phyloP scores from a whole-genome alignment of 1,140 invertebrate species.

The Tetranychus cinnabarinus region DNA sequence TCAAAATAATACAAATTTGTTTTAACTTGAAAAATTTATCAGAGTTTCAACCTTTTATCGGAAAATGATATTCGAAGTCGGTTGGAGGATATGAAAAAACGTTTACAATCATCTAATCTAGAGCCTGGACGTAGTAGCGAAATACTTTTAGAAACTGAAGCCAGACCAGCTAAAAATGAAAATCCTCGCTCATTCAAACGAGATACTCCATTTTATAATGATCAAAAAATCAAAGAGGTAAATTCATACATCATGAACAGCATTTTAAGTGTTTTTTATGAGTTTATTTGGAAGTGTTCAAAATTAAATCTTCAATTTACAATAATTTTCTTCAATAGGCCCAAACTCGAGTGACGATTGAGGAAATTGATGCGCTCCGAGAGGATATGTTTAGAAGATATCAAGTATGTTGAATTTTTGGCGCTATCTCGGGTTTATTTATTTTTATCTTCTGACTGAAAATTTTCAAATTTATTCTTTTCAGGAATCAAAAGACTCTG shows the following conservation, averaged over 20 bases:
- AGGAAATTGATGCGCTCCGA: background rate
- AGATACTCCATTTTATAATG: background rate
- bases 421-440: background rate
- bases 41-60: conserved; percentile 15
- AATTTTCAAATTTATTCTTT: background rate
- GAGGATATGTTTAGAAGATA: background rate
- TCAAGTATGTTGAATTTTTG: background rate
- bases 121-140: conserved; percentile 13
- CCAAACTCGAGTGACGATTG: background rate
- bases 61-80: conserved; percentile 4
- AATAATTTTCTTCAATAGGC: background rate
- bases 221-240: background rate
- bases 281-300: background rate
- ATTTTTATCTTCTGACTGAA: background rate
- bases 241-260: background rate
- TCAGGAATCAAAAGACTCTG: conserved; percentile 27
- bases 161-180: conserved; percentile 12
- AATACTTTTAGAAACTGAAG: conserved; percentile 18
- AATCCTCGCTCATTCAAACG: background rate
- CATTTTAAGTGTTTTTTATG: background rate
- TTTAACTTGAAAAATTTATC: background rate
- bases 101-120: conserved; percentile 8
- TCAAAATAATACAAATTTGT: too few relatives aligned
- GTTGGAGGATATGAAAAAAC: conserved; percentile 3
- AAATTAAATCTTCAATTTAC: background rate